phyloP scores from a whole-genome alignment of 2,113 vertebrate genomes.

The Oreochromis aureus region DNA sequence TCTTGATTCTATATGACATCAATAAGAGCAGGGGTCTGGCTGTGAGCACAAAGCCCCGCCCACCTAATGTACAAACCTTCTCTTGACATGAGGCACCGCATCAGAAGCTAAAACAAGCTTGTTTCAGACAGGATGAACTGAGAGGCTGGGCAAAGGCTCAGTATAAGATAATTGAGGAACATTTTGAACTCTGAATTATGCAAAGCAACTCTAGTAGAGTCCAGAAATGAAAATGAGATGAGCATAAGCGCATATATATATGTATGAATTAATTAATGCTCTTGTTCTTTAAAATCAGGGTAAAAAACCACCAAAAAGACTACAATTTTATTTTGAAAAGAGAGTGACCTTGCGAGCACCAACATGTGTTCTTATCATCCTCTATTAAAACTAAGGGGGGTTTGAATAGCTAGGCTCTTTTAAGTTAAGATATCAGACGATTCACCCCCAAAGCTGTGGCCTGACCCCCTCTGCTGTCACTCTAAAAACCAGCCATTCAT shows the following conservation, averaged over 20 bases:
- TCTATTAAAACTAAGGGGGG: not conserved
- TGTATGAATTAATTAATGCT: too few species aligned
- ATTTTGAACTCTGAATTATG: not conserved
- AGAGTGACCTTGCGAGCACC: not conserved
- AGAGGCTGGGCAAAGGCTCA: not conserved
- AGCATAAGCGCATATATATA: not conserved
- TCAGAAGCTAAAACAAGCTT: not conserved
- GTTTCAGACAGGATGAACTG: not conserved
- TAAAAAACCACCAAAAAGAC: not conserved
- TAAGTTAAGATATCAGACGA: not conserved
- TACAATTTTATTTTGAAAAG: not conserved
- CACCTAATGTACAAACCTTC: not conserved
- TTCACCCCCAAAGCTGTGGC: slow-evolving; percentile 14
- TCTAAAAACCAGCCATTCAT: not conserved
- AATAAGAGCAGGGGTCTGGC: not conserved
- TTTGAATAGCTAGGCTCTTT: not conserved
- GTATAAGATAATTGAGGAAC: not conserved
- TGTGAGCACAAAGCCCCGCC: not conserved
- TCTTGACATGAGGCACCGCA: not conserved
- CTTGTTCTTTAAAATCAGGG: not conserved
- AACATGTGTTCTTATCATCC: not conserved
- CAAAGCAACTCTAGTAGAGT: not conserved
- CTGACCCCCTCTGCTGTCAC: slow-evolving; percentile 2
- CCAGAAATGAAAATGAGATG: not conserved
- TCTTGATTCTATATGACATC: not conserved